A percentile compares a stretch with the other conserved stretches of the same genome.
Evolutionary conservation across 2,113 vertebrate species (phyloP).

Genomic region (Caretta caretta): DNA sequence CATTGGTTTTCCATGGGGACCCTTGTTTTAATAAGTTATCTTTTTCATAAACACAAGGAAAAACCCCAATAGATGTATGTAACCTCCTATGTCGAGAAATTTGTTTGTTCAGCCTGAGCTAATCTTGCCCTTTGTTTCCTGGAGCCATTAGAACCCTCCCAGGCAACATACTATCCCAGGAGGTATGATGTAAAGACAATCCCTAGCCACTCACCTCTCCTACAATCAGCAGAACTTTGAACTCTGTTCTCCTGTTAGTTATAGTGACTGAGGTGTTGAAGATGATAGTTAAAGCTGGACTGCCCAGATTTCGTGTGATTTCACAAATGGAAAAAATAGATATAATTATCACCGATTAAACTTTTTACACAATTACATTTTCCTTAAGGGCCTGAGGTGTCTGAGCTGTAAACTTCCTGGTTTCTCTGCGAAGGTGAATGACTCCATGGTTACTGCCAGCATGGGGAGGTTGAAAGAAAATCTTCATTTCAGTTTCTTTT

Average conservation of each 20-base stretch:
- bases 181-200: neutral
- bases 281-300: constrained; percentile 32
- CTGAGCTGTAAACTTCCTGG: constrained; percentile 26
- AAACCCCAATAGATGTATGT: neutral
- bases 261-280: neutral
- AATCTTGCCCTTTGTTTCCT: neutral
- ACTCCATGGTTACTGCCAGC: neutral
- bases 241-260: constrained; percentile 15
- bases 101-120: neutral
- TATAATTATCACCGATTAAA: constrained; percentile 38
- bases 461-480: neutral
- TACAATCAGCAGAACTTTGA: constrained; percentile 24
- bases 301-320: constrained; percentile 17
- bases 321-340: constrained; percentile 15
- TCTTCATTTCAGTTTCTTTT: neutral
- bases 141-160: neutral
- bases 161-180: neutral
- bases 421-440: neutral
- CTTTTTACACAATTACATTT: constrained; percentile 12
- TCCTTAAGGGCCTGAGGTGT: neutral
- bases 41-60: neutral
- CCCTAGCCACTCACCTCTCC: neutral
- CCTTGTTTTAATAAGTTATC: neutral
- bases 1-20: neutral
- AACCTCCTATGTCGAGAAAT: neutral